Conservation (phyloP, 2,113 vertebrate genomes). For the Ophiodon elongatus region DNA sequence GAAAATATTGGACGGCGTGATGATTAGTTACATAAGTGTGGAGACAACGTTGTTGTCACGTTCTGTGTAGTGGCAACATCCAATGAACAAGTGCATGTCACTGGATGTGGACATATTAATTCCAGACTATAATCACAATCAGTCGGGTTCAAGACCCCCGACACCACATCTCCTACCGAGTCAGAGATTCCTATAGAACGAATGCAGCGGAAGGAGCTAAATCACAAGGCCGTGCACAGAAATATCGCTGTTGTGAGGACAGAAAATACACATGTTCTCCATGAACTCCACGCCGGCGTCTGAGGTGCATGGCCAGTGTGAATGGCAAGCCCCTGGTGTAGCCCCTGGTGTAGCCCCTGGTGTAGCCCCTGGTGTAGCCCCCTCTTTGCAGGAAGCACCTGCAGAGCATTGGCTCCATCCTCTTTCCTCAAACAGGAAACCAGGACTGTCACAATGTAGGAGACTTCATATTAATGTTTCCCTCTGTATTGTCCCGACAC, state of each 20-base stretch:
- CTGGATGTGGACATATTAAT: not conserved
- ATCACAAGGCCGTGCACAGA: not conserved
- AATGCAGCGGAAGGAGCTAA: not conserved
- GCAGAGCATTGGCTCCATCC: slow-evolving; percentile 34
- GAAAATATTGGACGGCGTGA: not conserved
- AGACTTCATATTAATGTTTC: not conserved
- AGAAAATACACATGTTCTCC: slow-evolving; percentile 1
- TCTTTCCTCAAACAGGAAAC: slow-evolving; percentile 65
- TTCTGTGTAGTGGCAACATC: not conserved
- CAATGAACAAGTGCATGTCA: not conserved
- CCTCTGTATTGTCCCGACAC: slow-evolving; percentile 12
- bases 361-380: not conserved
- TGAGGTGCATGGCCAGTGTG: not conserved
- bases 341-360: too few relatives aligned
- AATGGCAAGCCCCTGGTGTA: not conserved
- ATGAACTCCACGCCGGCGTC: not conserved
- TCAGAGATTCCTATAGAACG: too few relatives aligned
- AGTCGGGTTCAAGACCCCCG: not conserved
- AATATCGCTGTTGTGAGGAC: not conserved
- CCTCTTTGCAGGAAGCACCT: slow-evolving; percentile 65
- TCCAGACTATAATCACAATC: not conserved
- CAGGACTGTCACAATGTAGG: not conserved
- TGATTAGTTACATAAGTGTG: not conserved
- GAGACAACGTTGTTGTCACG: not conserved
- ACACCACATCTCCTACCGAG: not conserved